Percentiles rank a stretch among this genome's conserved stretches.
phyloP scores from a whole-genome alignment of 2,113 vertebrate genomes.

The Anguilla japonica region DNA sequence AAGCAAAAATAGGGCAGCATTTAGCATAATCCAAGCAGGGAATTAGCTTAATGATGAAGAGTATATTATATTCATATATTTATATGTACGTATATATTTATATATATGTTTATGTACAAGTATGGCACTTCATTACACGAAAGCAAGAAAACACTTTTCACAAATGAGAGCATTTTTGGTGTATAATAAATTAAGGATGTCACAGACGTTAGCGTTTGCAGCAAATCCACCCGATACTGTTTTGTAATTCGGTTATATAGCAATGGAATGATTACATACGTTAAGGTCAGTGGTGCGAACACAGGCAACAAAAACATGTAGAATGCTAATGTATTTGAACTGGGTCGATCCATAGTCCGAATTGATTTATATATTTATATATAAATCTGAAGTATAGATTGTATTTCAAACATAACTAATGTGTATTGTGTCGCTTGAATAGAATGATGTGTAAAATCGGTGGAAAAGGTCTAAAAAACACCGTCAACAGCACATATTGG shows the following conservation, averaged over 20 bases:
- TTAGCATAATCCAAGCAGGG: conserved; percentile 77
- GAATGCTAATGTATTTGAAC: conserved; percentile 67
- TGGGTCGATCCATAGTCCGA: conserved; percentile 52
- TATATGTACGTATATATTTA: conserved; percentile 62
- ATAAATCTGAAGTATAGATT: conserved; percentile 57
- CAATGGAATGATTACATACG: conserved; percentile 73
- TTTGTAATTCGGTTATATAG: conserved; percentile 69
- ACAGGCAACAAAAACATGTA: conserved; percentile 80
- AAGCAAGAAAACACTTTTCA: conserved; percentile 67
- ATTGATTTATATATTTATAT: conserved; percentile 53
- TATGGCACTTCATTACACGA: conserved; percentile 83
- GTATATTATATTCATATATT: conserved; percentile 68
- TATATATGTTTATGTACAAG: conserved; percentile 64
- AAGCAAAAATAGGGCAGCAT: conserved; percentile 64
- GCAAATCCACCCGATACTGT: conserved; percentile 62
- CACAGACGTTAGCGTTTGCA: conserved; percentile 74
- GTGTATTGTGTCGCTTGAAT: conserved; percentile 57
- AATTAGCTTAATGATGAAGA: conserved; percentile 72
- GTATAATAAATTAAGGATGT: conserved; percentile 73
- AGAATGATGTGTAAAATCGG: conserved; percentile 59
- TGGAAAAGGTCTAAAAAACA: conserved; percentile 58
- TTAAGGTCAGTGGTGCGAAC: conserved; percentile 94
- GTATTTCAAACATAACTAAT: conserved; percentile 41
- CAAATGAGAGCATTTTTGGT: conserved; percentile 79
- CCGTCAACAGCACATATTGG: conserved; percentile 62